Evolutionary conservation across 2,113 vertebrate species (phyloP), one percentile per base, ranked within the genome.

Genomic region (Perognathus longimembris): DNA sequence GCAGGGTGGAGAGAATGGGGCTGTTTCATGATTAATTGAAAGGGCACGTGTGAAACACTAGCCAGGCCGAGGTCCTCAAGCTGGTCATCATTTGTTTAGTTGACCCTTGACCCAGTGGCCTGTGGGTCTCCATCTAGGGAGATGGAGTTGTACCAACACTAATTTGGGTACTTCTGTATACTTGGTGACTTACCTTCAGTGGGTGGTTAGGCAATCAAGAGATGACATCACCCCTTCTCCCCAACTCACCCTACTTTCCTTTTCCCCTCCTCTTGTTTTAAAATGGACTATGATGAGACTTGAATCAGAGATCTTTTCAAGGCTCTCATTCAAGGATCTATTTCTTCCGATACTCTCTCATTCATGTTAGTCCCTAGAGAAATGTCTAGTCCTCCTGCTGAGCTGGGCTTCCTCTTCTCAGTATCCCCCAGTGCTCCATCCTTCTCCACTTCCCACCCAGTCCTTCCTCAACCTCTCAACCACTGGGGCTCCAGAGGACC

Each of bases 391-490:
- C 50, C 20, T 7, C 1, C 6, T 76, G 66, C 45, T 18, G 32
- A 9, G 21, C 26, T 57, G 54, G 26, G 0, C 28, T 7, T 61
- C 54, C 42, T 75, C 73, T 24, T 18, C 34, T 30, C 36, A 12
- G 28, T 67, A 30, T 26, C 12, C 34, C 45, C 45, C 10, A 45
- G 45, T 12, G 9, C 45, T 45, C 1, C 69, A 32, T 15, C 15
- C 50, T 15, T 0, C 50, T 15, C 50, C 3, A 10, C 50, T 17
- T 4, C 1, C 1, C 17, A 59, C 0, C 1, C 7, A 0, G 63
- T 12, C 5, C n/a, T 54, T n/a, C 61, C 28, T 73, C 71, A 38
- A 18, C 45, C 22, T n/a, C 15, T 54, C 50, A 54, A 54, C 50
- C 15, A 15, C 15, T 54, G 50, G 50, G 3, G 17, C 50, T 54